These are phyloP conservation scores for Cepaea nemoralis DNA, from an alignment of 1,140 invertebrate species.

Conservation along the genomic window DNA sequence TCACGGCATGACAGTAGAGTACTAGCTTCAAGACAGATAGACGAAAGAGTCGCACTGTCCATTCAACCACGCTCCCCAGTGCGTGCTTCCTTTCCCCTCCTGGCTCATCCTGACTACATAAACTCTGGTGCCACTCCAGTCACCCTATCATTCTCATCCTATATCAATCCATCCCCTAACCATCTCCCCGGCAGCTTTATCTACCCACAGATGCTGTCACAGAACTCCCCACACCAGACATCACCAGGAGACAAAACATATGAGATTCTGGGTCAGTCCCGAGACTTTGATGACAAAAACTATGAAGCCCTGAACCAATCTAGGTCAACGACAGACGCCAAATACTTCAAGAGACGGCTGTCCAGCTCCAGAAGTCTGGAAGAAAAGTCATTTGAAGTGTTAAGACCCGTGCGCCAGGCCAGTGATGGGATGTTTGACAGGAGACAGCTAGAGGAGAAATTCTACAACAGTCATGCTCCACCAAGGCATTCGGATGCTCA, in stretches of 20 bases:
- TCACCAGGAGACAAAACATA: constrained; percentile 52
- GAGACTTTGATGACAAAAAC: constrained; percentile 57
- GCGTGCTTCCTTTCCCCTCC: constrained; percentile 52
- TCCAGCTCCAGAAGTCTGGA: constrained; percentile 24
- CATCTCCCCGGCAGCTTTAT: constrained; percentile 55
- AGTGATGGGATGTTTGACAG: constrained; percentile 44
- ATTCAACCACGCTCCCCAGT: constrained; percentile 47
- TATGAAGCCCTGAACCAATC: constrained; percentile 48
- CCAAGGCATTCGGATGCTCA: neutral
- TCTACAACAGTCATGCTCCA: neutral
- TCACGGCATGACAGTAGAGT: neutral
- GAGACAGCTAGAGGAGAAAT: constrained; percentile 29
- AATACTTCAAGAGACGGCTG: constrained; percentile 34
- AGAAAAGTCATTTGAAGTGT: neutral
- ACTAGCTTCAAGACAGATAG: constrained; percentile 25
- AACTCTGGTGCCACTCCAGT: constrained; percentile 49
- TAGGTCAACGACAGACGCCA: constrained; percentile 45
- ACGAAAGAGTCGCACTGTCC: constrained; percentile 56
- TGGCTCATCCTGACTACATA: constrained; percentile 57
- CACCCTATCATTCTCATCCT: constrained; percentile 45
- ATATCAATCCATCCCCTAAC: constrained; percentile 47
- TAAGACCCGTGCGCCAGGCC: neutral
- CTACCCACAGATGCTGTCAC: constrained; percentile 57
- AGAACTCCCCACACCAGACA: constrained; percentile 34
- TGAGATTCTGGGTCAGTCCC: constrained; percentile 52